These are phyloP conservation scores for Toxostoma redivivum DNA, from an alignment of 2,113 vertebrate genomes.

Conservation along the genomic window DNA sequence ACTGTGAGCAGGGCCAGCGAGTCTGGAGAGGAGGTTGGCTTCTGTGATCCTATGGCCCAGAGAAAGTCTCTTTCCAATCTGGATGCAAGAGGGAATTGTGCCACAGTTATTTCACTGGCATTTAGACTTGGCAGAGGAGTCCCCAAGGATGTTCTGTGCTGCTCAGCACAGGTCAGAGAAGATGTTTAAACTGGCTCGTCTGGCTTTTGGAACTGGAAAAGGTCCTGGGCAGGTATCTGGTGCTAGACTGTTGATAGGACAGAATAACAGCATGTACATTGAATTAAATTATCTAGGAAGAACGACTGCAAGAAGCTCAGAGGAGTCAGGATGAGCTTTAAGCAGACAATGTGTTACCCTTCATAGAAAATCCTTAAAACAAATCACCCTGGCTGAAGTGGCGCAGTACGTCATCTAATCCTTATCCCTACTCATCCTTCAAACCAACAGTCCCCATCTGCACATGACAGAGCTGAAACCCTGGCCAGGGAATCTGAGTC, in stretches of 20 bases:
- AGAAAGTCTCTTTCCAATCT: fast-evolving
- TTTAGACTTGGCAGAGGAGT: not conserved
- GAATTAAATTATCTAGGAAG: not conserved
- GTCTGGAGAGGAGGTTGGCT: not conserved
- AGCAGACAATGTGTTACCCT: not conserved
- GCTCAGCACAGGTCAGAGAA: not conserved
- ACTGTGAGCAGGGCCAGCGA: not conserved
- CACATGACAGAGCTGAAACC: not conserved
- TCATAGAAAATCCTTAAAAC: not conserved
- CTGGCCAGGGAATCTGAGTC: not conserved
- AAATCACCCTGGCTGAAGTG: not conserved
- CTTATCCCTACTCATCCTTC: not conserved
- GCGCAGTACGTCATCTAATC: not conserved
- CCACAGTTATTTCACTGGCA: not conserved
- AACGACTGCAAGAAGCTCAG: not conserved
- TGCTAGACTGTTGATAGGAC: not conserved
- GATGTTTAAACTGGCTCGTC: not conserved
- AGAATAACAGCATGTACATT: not conserved
- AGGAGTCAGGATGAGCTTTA: not conserved
- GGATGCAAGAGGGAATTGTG: not conserved
- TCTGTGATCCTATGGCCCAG: fast-evolving
- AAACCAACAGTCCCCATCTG: not conserved
- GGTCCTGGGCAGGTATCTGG: not conserved
- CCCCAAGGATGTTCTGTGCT: not conserved
- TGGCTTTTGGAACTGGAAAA: not conserved